Base-by-base conservation (phyloP, 2,888 invertebrate genomes). In the Lutraria lutraria region DNA sequence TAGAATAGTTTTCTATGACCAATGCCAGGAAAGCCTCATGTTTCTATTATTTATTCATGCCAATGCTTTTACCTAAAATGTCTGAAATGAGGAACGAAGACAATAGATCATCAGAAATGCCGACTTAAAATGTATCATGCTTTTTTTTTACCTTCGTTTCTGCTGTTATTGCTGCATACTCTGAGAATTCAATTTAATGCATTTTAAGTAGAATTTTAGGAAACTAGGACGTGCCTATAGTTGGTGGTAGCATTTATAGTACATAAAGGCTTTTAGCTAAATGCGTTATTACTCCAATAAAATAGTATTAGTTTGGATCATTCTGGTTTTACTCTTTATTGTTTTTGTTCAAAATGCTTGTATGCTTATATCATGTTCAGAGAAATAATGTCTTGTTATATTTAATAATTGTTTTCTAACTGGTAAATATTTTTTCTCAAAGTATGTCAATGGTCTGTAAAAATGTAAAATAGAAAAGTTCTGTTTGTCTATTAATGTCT, bases 21-120 rank as follows among this genome's bases (percentile, higher is more conserved):
- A 34, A 54, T 85, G 80, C 80, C 68, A 80, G 72, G 56, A 60
- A 85, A 0, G 21, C 56, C 56, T 80, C 79, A 56, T 6, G 13
- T 80, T 34, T 25, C 34, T 29, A 85, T 85, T 85, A 85, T 85
- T 85, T 80, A 85, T 85, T 85, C 85, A 85, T 85, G 80, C 34
- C 25, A 79, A 25, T 54, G 80, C 85, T 80, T 79, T 85, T 85
- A 85, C 85, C 34, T 53, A 76, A 79, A 80, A 80, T 85, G 76
- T 85, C 52, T 76, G 34, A 12, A 34, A 76, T 16, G 19, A 56
- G 21, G 31, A 85, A 85, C 76, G 31, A 85, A 85, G 63, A 68
- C 25, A 68, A 68, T 68, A 68, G 25, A n/a, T 21, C 13, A 25
- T 68, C 25, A 12, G 63, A 13, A 68, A 68, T 68, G 60, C 25